phyloP scores from a whole-genome alignment of 2,113 vertebrate species.

The Tretioscincus oriximinensis region DNA sequence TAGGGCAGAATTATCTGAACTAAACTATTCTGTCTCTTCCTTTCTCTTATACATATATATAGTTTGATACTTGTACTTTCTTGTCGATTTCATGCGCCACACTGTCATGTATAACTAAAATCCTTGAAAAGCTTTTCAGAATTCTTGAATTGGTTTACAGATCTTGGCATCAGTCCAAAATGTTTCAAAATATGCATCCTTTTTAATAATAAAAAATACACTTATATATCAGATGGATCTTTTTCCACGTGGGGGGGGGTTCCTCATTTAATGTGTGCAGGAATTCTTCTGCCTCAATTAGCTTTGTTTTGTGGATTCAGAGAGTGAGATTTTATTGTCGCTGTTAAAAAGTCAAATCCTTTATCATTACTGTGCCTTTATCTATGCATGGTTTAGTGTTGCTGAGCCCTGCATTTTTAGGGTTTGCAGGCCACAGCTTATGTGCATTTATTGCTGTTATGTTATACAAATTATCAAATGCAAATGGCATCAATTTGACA shows the following conservation, averaged over 20 bases:
- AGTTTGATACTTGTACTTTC: conserved; percentile 36
- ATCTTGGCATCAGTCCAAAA: conserved; percentile 68
- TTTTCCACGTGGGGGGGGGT: conserved; percentile 20
- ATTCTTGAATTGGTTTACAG: conserved; percentile 55
- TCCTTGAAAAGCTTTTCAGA: conserved; percentile 46
- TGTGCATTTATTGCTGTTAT: conserved; percentile 68
- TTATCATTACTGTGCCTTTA: conserved; percentile 65
- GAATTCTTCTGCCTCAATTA: conserved; percentile 75
- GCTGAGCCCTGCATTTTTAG: conserved; percentile 68
- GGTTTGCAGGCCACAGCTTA: conserved; percentile 72
- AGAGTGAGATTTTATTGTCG: conserved; percentile 65
- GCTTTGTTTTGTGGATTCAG: conserved; percentile 66
- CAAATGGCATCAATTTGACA: conserved; percentile 41
- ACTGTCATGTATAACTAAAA: conserved; percentile 59
- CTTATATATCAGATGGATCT: conserved; percentile 39
- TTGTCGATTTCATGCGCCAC: conserved; percentile 35
- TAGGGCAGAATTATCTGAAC: neutral
- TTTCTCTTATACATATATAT: conserved; percentile 38
- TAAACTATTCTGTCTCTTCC: neutral
- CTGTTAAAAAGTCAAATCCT: conserved; percentile 64
- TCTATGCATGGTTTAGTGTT: conserved; percentile 54
- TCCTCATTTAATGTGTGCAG: conserved; percentile 68
- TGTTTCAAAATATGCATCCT: conserved; percentile 62
- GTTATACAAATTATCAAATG: conserved; percentile 58
- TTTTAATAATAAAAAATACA: conserved; percentile 34